A percentile compares a stretch with the other conserved stretches of the same genome.
phyloP scores from a whole-genome alignment of 2,888 invertebrate species.

The Caenorhabditis sp. region DNA sequence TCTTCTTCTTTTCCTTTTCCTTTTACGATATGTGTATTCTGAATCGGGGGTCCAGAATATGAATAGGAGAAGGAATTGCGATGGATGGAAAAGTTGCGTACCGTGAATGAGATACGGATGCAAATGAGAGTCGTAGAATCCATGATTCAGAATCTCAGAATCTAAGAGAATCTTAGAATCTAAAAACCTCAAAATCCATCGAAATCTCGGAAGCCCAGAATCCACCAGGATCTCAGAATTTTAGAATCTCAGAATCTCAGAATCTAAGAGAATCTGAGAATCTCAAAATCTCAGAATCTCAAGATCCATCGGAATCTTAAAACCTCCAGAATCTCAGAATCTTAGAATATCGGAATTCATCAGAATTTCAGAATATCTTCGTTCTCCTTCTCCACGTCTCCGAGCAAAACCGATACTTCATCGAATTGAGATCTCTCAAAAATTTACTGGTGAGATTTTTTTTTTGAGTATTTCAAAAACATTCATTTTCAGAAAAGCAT shows the following conservation, averaged over 20 bases:
- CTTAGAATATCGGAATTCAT: background rate
- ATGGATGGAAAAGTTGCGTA: background rate
- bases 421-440: constrained; percentile 67
- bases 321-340: too few species aligned
- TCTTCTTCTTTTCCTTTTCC: constrained; percentile 9
- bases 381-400: constrained; percentile 59
- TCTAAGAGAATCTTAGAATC: constrained; percentile 59
- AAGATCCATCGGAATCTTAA: too few species aligned
- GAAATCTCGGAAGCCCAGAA: too few species aligned
- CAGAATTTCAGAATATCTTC: constrained; percentile 67
- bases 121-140: background rate
- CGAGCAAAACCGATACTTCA: constrained; percentile 45
- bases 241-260: background rate
- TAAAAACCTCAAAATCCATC: too few species aligned
- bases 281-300: too few species aligned
- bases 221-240: too few species aligned
- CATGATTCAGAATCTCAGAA: background rate
- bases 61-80: background rate
- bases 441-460: constrained; percentile 69
- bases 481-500: constrained; percentile 60
- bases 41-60: background rate
- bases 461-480: background rate
- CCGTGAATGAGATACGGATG: constrained; percentile 21
- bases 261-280: background rate
- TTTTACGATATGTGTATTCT: background rate